phyloP scores from a whole-genome alignment of 2,888 invertebrate genomes.

The Caenorhabditis drosophilae region DNA sequence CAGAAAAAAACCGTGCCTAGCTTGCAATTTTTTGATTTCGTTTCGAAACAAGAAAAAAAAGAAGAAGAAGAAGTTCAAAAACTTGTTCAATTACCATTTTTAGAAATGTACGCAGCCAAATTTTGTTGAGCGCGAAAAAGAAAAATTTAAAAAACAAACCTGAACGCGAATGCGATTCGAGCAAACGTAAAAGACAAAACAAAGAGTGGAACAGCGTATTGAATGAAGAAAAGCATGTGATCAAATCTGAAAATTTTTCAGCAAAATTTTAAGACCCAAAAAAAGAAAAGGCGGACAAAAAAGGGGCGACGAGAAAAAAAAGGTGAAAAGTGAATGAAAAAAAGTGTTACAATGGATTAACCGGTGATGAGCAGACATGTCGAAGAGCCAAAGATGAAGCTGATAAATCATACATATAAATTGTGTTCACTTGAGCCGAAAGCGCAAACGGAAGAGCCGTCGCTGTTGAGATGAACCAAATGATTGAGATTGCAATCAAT shows the following conservation, averaged over 20 bases:
- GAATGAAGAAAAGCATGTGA: conserved; percentile 54
- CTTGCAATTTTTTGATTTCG: no score
- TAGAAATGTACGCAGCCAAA: no score
- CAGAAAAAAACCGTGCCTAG: no score
- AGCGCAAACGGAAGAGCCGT: conserved; percentile 53
- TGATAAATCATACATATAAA: neutral
- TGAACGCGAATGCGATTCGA: conserved; percentile 51
- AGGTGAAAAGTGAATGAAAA: neutral
- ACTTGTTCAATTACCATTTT: no score
- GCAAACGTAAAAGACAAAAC: conserved; percentile 57
- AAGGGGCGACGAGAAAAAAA: neutral
- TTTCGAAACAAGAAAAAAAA: neutral
- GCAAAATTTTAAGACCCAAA: neutral
- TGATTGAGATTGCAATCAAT: conserved; percentile 43
- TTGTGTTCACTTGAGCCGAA: conserved; percentile 34
- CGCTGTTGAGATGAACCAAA: conserved; percentile 58
- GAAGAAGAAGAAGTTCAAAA: no score
- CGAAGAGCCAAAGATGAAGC: neutral
- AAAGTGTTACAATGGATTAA: conserved; percentile 19
- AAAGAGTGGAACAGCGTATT: conserved; percentile 58
- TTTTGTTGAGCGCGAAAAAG: no score
- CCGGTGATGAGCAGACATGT: conserved; percentile 31
- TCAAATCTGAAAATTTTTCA: conserved; percentile 46
- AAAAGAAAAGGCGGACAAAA: neutral
- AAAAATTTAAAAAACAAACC: conserved; percentile 12